Base-by-base conservation (phyloP, 1,140 invertebrate genomes). In the Drosophila elegans region DNA sequence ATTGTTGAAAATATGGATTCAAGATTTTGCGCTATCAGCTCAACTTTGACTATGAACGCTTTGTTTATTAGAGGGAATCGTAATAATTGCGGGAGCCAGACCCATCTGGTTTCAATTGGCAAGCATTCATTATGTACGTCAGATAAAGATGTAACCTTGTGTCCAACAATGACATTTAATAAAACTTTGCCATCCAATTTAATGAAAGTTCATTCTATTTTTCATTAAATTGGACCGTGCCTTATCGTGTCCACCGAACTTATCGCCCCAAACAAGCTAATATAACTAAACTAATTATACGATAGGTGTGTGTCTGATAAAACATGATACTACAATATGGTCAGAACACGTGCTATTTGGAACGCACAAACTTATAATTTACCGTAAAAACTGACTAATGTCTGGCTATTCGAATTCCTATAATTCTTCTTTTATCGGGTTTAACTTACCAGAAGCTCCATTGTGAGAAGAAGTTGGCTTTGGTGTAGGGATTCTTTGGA, bases 361-460 rank as follows among this genome's bases (percentile, higher is more conserved):
- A 25, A 63, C 12, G 42, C 13, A 27, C 25, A 38, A 27, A 52
- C 53, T 16, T 63, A 25, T 63, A 27, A 80, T 77, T 77, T 78
- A 85, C 81, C 67, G 81, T 63, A 74, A 84, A 55, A 64, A 42
- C 12, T 45, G 57, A 59, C 56, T 75, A 78, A 78, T 46, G 49
- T 36, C 29, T 51, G 27, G 46, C 3, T 10, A 11, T n/a, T 32
- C 9, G n/a, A 5, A 5, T 13, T 32, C 29, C 29, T 32, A 21
- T 21, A 21, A 21, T 21, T 32, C 7, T n/a, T 4, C 12, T 39
- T 4, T 39, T 4, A n/a, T 4, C 1, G 2, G n/a, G 25, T 25
- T 52, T 29, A 21, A 64, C 91, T 90, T 66, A 92, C 91, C 91
- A 92, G 66, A 92, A 92, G 56, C 72, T 92, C 85, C 88, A 92